A percentile compares a stretch with the other conserved stretches of the same genome.
These are phyloP conservation scores for Cranoglanis bouderius DNA, from an alignment of 2,113 vertebrate genomes.

Conservation along the genomic window DNA sequence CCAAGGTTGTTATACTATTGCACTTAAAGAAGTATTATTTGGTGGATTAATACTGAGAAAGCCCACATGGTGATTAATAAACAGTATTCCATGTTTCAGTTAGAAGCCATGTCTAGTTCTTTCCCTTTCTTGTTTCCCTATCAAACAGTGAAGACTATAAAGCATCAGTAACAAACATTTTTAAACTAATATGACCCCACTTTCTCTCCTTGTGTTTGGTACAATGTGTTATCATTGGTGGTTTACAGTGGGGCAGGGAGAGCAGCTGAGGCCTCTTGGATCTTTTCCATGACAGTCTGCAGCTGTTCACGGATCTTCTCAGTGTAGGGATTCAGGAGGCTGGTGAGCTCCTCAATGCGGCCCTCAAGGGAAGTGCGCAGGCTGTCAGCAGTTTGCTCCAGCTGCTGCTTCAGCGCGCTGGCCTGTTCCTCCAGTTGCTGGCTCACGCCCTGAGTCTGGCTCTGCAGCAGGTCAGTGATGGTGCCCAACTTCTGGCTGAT, in stretches of 20 bases:
- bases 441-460: constrained; percentile 67
- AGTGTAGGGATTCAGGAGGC: constrained; percentile 67
- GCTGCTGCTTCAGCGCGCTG: constrained; percentile 63
- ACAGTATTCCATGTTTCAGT: constrained; percentile 19
- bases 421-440: constrained; percentile 69
- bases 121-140: constrained; percentile 25
- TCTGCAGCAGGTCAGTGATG: constrained; percentile 64
- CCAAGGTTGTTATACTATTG: constrained; percentile 56
- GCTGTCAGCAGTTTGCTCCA: constrained; percentile 68
- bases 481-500: constrained; percentile 63
- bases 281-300: constrained; percentile 66
- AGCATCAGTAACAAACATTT: constrained; percentile 58
- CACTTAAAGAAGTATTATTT: constrained; percentile 47
- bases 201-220: constrained; percentile 43
- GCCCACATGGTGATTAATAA: constrained; percentile 37
- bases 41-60: constrained; percentile 51
- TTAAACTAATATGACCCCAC: constrained; percentile 36
- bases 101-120: constrained; percentile 7
- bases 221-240: constrained; percentile 29
- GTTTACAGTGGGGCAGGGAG: constrained; percentile 51
- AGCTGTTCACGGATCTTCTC: constrained; percentile 71
- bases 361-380: constrained; percentile 70
- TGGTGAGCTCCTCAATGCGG: constrained; percentile 67
- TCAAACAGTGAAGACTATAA: constrained; percentile 32
- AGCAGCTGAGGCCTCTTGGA: constrained; percentile 61